phyloP scores from a whole-genome alignment of 2,113 vertebrate species.

The Chascanopsetta lugubris region DNA sequence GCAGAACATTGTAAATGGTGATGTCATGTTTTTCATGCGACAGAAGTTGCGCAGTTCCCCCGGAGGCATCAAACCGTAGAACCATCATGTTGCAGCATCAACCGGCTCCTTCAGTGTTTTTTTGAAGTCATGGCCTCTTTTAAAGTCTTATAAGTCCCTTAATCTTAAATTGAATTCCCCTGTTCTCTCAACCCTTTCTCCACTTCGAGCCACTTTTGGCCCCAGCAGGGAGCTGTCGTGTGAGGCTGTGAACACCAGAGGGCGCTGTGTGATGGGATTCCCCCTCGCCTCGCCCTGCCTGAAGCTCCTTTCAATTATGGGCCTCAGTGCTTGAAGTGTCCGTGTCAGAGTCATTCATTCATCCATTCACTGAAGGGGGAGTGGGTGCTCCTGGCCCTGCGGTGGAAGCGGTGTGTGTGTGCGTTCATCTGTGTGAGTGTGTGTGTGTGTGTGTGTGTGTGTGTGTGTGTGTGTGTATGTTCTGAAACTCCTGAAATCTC shows the following conservation, averaged over 20 bases:
- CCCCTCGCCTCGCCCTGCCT: conserved; percentile 7
- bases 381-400: background rate
- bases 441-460: background rate
- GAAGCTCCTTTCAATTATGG: conserved; percentile 27
- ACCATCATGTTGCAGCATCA: conserved; percentile 2
- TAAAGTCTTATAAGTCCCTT: background rate
- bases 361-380: conserved; percentile 1
- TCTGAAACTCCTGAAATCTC: conserved; percentile 5
- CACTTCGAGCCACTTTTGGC: background rate
- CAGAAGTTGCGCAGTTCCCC: background rate
- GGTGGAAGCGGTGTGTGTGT: conserved; percentile 4
- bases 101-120: background rate
- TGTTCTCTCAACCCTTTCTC: background rate
- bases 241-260: conserved; percentile 62
- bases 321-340: conserved; percentile 21
- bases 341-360: too few species aligned
- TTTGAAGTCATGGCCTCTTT: background rate
- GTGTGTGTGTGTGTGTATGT: background rate
- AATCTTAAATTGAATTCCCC: background rate
- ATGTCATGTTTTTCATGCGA: background rate
- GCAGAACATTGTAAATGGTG: background rate
- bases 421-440: background rate
- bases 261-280: conserved; percentile 56
- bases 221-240: conserved; percentile 7
- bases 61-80: background rate